Percentiles rank a stretch among this genome's conserved stretches.
Evolutionary conservation across 2,797 vertebrate genomes (phyloP).

Genomic region (Dromococcyx pavoninus): DNA sequence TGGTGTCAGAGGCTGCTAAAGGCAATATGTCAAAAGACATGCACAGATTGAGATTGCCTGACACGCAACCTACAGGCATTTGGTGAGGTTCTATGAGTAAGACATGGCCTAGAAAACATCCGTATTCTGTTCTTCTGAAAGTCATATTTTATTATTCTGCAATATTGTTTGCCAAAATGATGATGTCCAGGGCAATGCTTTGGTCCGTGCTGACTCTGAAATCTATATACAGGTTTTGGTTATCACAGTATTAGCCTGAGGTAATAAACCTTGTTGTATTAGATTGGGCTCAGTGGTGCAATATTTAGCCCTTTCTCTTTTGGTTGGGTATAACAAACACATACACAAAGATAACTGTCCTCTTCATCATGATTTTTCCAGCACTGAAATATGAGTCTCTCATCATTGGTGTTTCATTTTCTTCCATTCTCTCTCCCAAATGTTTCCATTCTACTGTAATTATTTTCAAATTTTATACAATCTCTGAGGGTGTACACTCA

Average conservation of each 20-base stretch:
- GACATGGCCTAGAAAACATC: background rate
- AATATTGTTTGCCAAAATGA: background rate
- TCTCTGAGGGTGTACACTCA: background rate
- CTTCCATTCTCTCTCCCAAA: conserved; percentile 24
- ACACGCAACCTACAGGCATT: background rate
- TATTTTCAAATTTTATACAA: background rate
- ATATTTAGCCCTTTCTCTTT: background rate
- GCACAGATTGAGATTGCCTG: background rate
- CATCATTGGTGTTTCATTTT: conserved; percentile 19
- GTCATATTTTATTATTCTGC: background rate
- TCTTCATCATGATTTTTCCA: conserved; percentile 23
- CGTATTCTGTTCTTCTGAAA: background rate
- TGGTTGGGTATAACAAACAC: background rate
- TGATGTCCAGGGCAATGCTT: background rate
- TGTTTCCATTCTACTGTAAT: background rate
- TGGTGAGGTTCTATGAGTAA: background rate
- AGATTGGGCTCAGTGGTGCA: background rate
- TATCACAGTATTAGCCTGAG: background rate
- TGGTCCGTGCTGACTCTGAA: background rate
- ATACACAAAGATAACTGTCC: background rate
- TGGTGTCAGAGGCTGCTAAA: background rate
- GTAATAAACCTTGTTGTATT: background rate
- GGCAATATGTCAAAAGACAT: background rate
- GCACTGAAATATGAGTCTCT: background rate
- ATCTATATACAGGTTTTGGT: background rate